Conservation (phyloP, 2,888 invertebrate genomes). For the Drosophila robusta region DNA sequence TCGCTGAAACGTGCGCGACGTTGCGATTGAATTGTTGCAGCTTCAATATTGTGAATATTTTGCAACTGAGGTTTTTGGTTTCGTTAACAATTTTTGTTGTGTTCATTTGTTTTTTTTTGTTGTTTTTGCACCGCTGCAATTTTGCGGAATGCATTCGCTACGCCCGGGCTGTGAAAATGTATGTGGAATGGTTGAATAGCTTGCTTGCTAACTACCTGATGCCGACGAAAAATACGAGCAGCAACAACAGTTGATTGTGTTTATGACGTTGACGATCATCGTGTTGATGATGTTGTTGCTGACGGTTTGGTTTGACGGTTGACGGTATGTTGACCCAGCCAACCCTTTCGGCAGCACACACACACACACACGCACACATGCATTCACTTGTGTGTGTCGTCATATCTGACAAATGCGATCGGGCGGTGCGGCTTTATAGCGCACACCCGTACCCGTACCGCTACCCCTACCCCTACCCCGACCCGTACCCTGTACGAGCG, state of each 20-base stretch:
- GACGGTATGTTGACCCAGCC: constrained; percentile 54
- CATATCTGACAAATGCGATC: constrained; percentile 49
- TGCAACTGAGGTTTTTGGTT: constrained; percentile 47
- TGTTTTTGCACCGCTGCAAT: constrained; percentile 26
- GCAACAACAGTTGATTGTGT: constrained; percentile 11
- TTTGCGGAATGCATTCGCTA: constrained; percentile 45
- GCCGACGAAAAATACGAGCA: constrained; percentile 6
- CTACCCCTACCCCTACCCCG: not conserved
- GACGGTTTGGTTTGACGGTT: constrained; percentile 19
- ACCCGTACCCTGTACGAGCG: not conserved
- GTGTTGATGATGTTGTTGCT: constrained; percentile 34
- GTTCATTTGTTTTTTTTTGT: constrained; percentile 5
- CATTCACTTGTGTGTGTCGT: constrained; percentile 19
- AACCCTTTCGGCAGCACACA: constrained; percentile 44
- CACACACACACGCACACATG: not conserved
- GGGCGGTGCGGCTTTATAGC: constrained; percentile 29
- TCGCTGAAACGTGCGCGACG: constrained; percentile 69
- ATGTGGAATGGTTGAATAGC: constrained; percentile 13
- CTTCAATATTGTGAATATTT: constrained; percentile 49
- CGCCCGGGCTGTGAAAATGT: constrained; percentile 24
- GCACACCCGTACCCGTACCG: constrained; percentile 25
- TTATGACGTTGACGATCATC: constrained; percentile 38
- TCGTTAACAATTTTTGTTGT: constrained; percentile 35
- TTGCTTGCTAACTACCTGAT: not conserved
- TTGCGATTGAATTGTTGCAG: constrained; percentile 59